Conservation (phyloP, 2,113 vertebrate genomes). For the Phaethornis superciliosus region DNA sequence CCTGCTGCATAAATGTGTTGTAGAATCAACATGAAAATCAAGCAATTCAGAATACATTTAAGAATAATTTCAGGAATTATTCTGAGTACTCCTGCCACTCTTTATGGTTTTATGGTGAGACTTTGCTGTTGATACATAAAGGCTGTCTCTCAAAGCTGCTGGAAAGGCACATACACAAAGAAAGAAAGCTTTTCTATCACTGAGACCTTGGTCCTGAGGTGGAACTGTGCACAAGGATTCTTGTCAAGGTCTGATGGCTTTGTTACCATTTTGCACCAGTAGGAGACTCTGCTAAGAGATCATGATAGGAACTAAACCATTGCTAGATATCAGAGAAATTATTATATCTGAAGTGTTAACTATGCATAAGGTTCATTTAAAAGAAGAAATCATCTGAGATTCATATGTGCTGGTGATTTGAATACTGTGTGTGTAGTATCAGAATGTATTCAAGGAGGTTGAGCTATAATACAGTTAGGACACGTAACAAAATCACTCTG, state of each 20-base stretch:
- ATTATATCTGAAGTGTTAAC: neutral
- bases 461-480: neutral
- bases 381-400: neutral
- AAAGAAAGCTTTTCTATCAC: neutral
- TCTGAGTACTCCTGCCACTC: neutral
- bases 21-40: neutral
- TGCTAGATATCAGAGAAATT: slow-evolving; percentile 5
- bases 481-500: neutral
- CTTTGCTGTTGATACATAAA: neutral
- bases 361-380: neutral
- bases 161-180: neutral
- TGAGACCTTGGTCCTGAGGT: neutral
- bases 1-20: neutral
- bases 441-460: neutral
- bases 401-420: neutral
- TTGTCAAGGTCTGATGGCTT: neutral
- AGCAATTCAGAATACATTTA: neutral
- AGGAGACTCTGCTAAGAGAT: neutral
- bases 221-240: neutral
- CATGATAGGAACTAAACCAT: neutral
- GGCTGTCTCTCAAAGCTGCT: neutral
- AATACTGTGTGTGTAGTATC: neutral
- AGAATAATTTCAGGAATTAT: neutral
- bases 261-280: neutral
- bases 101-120: neutral